Base-by-base conservation (phyloP, 2,797 vertebrate species). In the Anniella stebbinsi region DNA sequence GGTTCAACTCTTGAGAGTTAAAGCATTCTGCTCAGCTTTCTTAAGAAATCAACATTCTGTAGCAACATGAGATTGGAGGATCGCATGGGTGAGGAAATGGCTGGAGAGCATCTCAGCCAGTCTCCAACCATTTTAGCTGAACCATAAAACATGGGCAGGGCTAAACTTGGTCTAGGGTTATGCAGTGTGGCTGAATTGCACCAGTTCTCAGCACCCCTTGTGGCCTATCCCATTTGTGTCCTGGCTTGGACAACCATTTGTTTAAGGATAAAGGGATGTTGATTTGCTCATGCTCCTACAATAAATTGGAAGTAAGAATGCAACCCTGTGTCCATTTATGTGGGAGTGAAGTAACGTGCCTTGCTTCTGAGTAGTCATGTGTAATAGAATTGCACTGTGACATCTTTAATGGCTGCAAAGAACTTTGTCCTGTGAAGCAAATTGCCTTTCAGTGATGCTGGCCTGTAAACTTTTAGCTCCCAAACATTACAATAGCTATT, bases 401-500 rank as follows among this genome's bases (percentile, higher is more conserved):
- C 15, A 67, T 54, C 48, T 73, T 60, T 48, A 73, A 41, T 25
- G 18, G 10, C 54, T 73, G 63, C 48, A 70, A 23, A 38, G 33
- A 81, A 17, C 36, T 10, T 73, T 48, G 21, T 10, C 38, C 18
- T 70, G 48, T 83, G 38, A 63, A 88, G 67, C 54, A 82, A 81
- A 81, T 88, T 54, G 48, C 36, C 51, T 80, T 38, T 67, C 30
- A 72, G 21, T 80, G 67, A 54, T 78, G 75, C 0, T 0, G 88
- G 54, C 28, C 33, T 63, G 36, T 28, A 54, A 51, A 12, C 41
- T 54, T 60, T 80, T 72, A n/a, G 77, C 45, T 51, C 17, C 17
- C 8, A 4, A 3, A 45, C 30, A 0, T 23, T 0, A 3, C 0
- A 57, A 11, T 80, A 75, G 70, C 63, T 63, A 1, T 23, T 41